A percentile compares a stretch with the other conserved stretches of the same genome.
Evolutionary conservation across 2,888 invertebrate species (phyloP).

Genomic region (Erannis defoliaria): DNA sequence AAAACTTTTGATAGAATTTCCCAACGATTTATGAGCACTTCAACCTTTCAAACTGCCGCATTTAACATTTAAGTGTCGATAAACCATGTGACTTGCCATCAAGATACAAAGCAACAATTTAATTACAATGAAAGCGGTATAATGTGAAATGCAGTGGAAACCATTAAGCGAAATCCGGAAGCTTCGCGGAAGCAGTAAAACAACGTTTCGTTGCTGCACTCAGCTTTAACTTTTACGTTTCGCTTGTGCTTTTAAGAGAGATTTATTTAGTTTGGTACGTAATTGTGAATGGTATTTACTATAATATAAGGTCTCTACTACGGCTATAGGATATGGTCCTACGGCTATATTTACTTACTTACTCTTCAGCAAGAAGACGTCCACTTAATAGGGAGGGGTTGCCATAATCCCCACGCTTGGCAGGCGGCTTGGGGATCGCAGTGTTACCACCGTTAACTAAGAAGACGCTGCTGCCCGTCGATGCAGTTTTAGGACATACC

Average conservation of each 20-base stretch:
- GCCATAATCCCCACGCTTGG: too few species aligned
- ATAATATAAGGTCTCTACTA: too few species aligned
- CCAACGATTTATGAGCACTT: neutral
- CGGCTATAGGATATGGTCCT: too few species aligned
- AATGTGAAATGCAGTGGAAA: constrained; percentile 24
- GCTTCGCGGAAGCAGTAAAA: constrained; percentile 13
- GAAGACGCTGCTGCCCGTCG: too few species aligned
- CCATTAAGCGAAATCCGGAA: constrained; percentile 11
- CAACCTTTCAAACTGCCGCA: neutral
- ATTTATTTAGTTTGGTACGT: constrained; percentile 17
- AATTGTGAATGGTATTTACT: neutral
- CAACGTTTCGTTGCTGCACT: constrained; percentile 27
- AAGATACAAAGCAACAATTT: constrained; percentile 37
- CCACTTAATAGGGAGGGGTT: too few species aligned
- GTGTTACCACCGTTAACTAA: too few species aligned
- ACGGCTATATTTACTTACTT: too few species aligned
- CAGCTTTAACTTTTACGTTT: constrained; percentile 23
- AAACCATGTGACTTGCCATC: constrained; percentile 21
- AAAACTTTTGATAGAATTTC: constrained; percentile 1
- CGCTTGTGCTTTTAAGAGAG: constrained; percentile 22
- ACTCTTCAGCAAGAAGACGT: too few species aligned
- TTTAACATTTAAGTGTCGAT: constrained; percentile 14
- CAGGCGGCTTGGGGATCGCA: too few species aligned
- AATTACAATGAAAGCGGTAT: constrained; percentile 41
- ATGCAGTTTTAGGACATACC: too few species aligned